phyloP scores from a whole-genome alignment of 2,797 vertebrate genomes.

The Ibycter americanus region DNA sequence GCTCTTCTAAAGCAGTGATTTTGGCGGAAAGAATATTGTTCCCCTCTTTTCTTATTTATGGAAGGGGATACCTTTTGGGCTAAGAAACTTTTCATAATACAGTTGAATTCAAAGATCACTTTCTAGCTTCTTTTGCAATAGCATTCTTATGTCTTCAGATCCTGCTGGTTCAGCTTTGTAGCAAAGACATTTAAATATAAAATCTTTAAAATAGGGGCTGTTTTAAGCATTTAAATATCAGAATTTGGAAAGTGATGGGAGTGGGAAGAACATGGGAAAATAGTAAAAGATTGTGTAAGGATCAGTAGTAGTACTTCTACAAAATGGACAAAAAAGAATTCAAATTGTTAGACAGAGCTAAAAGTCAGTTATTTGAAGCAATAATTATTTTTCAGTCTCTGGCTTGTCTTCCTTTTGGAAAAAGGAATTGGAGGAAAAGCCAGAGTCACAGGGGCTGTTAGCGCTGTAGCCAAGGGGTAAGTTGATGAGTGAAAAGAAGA shows the following conservation, averaged over 20 bases:
- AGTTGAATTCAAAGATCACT: neutral
- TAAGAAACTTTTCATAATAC: neutral
- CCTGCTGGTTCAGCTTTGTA: neutral
- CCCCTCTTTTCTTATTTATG: neutral
- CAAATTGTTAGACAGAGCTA: neutral
- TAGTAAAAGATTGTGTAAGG: neutral
- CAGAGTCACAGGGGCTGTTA: rapidly evolving
- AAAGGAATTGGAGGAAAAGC: neutral
- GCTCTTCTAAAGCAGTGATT: neutral
- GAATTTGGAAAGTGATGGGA: neutral
- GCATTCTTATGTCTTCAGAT: neutral
- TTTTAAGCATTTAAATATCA: neutral
- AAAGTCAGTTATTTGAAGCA: neutral
- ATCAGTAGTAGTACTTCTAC: neutral
- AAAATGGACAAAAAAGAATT: neutral
- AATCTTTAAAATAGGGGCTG: neutral
- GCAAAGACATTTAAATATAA: neutral
- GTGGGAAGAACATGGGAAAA: neutral
- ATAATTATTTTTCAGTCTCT: neutral
- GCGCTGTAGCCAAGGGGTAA: neutral
- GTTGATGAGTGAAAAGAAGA: neutral
- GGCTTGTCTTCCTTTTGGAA: neutral
- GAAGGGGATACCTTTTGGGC: neutral
- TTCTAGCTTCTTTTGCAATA: neutral
- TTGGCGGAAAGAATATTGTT: neutral